phyloP scores from a whole-genome alignment of 2,113 vertebrate genomes.

The Trematocara nigrifrons region DNA sequence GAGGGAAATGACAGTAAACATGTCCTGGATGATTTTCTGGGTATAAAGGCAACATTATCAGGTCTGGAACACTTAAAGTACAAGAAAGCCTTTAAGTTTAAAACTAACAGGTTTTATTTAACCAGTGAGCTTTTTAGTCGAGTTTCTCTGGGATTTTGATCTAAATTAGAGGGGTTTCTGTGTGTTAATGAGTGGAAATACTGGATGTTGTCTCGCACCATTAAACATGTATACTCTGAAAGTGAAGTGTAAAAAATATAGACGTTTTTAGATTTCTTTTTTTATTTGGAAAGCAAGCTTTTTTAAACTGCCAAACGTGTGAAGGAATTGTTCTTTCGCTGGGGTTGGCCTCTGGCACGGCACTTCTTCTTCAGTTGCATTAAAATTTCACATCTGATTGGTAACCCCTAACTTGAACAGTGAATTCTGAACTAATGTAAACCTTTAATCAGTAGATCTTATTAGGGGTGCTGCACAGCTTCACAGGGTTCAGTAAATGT shows the following conservation, averaged over 20 bases:
- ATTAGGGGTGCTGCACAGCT: not conserved
- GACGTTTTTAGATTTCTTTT: not conserved
- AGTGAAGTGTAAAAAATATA: not conserved
- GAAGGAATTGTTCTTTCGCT: constrained; percentile 14
- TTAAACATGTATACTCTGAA: not conserved
- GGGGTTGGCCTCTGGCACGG: not conserved
- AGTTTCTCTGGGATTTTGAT: constrained; percentile 9
- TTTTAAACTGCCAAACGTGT: constrained; percentile 4
- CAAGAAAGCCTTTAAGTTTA: constrained; percentile 16
- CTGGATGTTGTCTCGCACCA: not conserved
- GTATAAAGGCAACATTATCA: constrained; percentile 14
- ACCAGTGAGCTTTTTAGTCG: constrained; percentile 15
- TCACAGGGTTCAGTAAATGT: not conserved
- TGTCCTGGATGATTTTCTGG: constrained; percentile 43
- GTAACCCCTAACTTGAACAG: not conserved
- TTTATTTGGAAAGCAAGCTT: not conserved
- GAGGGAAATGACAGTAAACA: constrained; percentile 45
- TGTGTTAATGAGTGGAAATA: constrained; percentile 20
- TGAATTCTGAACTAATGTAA: constrained; percentile 3
- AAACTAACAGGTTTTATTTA: constrained; percentile 22
- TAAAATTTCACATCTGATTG: not conserved
- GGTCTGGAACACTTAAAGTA: not conserved
- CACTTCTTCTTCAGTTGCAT: not conserved
- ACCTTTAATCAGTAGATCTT: not conserved
- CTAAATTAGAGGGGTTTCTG: constrained; percentile 1